Conservation (phyloP, 2,113 vertebrate genomes). For the Podilymbus podiceps region DNA sequence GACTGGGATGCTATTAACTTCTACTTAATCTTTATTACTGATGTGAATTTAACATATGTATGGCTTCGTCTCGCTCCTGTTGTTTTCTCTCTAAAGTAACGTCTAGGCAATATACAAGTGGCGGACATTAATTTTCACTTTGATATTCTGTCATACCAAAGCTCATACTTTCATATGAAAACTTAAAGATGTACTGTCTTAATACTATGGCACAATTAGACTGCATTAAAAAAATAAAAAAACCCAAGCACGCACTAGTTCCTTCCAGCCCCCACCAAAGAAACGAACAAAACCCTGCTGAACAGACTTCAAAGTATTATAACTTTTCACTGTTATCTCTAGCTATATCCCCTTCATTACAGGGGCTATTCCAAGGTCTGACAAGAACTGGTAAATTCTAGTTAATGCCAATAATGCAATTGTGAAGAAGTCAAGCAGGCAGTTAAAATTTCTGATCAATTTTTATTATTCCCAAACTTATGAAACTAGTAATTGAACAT, state of each 20-base stretch:
- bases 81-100: constrained; percentile 75
- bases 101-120: constrained; percentile 68
- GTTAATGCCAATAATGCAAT: background rate
- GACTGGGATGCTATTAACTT: constrained; percentile 98
- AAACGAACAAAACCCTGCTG: background rate
- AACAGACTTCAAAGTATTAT: background rate
- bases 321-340: background rate
- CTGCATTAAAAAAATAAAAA: background rate
- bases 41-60: constrained; percentile 96
- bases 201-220: background rate
- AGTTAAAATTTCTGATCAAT: background rate
- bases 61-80: constrained; percentile 81
- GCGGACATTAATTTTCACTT: constrained; percentile 67
- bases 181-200: constrained; percentile 25
- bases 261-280: background rate
- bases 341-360: background rate
- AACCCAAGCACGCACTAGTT: accelerated
- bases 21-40: constrained; percentile 99
- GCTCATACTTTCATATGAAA: constrained; percentile 30
- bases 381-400: background rate
- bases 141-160: constrained; percentile 55
- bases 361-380: background rate
- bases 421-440: background rate
- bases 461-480: constrained; percentile 13
- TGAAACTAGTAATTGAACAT: background rate